Evolutionary conservation across 2,113 vertebrate species (phyloP), one percentile per base, ranked within the genome.

Genomic region (Crotalus viridis): DNA sequence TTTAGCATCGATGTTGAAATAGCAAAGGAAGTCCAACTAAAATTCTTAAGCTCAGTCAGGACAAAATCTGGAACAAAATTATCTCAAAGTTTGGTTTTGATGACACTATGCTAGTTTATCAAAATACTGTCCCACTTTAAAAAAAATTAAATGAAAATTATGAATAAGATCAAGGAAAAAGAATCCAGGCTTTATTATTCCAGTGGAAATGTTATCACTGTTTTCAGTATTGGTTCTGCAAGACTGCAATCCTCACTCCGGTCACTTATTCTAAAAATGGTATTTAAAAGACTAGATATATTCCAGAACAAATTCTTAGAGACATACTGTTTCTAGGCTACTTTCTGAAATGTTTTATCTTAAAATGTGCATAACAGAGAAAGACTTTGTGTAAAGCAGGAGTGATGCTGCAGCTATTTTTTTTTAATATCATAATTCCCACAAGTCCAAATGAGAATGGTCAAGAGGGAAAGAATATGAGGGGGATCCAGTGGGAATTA

Each of bases 51-150:
- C 39, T 26, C 92, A 91, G 93, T 26, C 92, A 92, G 94, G 93
- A 94, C 87, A 93, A 96, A 91, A 94, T 28, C 93, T 95, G 94
- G 95, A 93, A 94, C 93, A 96, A 96, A 39, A 39, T 92, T 94
- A 92, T 92, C 28, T 91, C 57, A 92, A 95, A 93, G 94, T 93
- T 46, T 90, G 88, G 19, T 39, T 89, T 57, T 22, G 22, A 57
- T 33, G n/a, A 33, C 88, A 24, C 12, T 56, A 33, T 39, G 19
- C 26, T 87, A 52, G 48, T 88, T 88, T 94, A 95, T 61, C 89
- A 93, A 94, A 93, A 96, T 85, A 93, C 95, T 94, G 94, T 94
- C 90, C 93, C 89, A 6, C 93, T 95, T 96, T 93, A 17, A 39
- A 48, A 48, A 87, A 95, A 95, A 81, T 39, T 0, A 39, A 81